A percentile compares a stretch with the other conserved stretches of the same genome.
These are phyloP conservation scores for Liopterus haemorrhoidalis DNA, from an alignment of 2,888 invertebrate species.

Conservation along the genomic window DNA sequence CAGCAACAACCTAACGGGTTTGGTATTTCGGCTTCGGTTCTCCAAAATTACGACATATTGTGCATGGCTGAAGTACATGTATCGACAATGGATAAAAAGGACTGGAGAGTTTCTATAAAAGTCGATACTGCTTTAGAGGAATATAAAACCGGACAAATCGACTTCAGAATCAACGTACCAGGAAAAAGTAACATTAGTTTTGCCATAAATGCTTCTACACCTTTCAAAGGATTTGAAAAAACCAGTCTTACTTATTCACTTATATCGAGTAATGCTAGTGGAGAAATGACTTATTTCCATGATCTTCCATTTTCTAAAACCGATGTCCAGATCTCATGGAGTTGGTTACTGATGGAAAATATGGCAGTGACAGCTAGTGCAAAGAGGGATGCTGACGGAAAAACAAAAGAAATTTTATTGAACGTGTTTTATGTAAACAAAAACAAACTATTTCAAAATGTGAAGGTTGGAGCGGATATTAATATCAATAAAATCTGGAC, in stretches of 20 bases:
- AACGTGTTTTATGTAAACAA: constrained; percentile 53
- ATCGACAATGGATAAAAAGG: constrained; percentile 40
- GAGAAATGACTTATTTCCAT: constrained; percentile 31
- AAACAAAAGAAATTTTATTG: constrained; percentile 45
- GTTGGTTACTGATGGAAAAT: constrained; percentile 50
- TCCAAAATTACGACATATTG: constrained; percentile 46
- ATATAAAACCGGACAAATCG: constrained; percentile 37
- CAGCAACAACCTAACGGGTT: constrained; percentile 38
- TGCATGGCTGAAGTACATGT: constrained; percentile 42
- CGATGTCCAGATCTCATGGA: constrained; percentile 48
- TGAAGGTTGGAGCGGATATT: constrained; percentile 52
- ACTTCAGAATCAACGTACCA: constrained; percentile 35
- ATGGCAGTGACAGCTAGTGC: constrained; percentile 48
- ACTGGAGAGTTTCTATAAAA: constrained; percentile 50
- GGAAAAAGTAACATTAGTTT: constrained; percentile 35
- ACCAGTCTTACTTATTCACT: constrained; percentile 36
- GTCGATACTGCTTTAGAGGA: constrained; percentile 39
- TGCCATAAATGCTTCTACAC: constrained; percentile 39
- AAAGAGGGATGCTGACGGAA: constrained; percentile 41
- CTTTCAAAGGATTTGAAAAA: constrained; percentile 41
- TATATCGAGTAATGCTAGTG: constrained; percentile 16
- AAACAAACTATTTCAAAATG: constrained; percentile 45
- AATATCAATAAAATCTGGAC: constrained; percentile 55
- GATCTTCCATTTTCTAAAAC: constrained; percentile 46
- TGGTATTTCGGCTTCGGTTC: constrained; percentile 36